Percentiles rank a stretch among this genome's conserved stretches.
phyloP scores from a whole-genome alignment of 2,888 invertebrate species.

The Ectemnius lituratus region DNA sequence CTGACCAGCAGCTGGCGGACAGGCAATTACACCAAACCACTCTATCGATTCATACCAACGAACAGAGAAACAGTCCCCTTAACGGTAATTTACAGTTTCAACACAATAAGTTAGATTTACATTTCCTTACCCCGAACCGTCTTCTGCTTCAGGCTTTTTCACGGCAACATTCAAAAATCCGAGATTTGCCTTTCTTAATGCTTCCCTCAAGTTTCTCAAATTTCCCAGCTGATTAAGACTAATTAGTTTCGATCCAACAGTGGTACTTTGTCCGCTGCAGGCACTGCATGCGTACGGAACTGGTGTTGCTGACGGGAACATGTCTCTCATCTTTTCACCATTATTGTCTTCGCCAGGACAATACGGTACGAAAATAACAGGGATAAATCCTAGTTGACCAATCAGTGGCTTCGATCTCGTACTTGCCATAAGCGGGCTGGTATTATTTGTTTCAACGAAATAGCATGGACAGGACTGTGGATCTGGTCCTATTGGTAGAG shows the following conservation, averaged over 20 bases:
- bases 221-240: constrained; percentile 61
- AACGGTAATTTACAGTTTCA: constrained; percentile 8
- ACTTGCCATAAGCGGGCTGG: constrained; percentile 74
- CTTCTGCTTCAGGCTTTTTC: constrained; percentile 12
- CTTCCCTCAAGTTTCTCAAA: constrained; percentile 61
- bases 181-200: constrained; percentile 64
- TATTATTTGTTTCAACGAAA: constrained; percentile 80
- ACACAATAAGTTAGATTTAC: constrained; percentile 32
- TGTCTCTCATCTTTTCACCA: constrained; percentile 78
- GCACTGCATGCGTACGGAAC: constrained; percentile 83
- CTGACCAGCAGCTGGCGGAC: constrained; percentile 62
- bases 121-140: constrained; percentile 34
- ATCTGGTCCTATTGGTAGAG: constrained; percentile 82
- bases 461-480: constrained; percentile 84
- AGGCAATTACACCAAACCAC: constrained; percentile 39
- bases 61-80: constrained; percentile 5
- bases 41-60: constrained; percentile 23
- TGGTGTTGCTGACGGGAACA: constrained; percentile 82
- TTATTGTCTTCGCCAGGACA: constrained; percentile 80
- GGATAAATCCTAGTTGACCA: constrained; percentile 82
- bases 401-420: constrained; percentile 60
- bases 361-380: constrained; percentile 85
- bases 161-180: constrained; percentile 70
- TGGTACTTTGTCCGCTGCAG: constrained; percentile 77
- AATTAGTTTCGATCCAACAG: constrained; percentile 54